Percentiles rank a stretch among this genome's conserved stretches.
phyloP scores from a whole-genome alignment of 2,113 vertebrate species.

The Hassar affinis region DNA sequence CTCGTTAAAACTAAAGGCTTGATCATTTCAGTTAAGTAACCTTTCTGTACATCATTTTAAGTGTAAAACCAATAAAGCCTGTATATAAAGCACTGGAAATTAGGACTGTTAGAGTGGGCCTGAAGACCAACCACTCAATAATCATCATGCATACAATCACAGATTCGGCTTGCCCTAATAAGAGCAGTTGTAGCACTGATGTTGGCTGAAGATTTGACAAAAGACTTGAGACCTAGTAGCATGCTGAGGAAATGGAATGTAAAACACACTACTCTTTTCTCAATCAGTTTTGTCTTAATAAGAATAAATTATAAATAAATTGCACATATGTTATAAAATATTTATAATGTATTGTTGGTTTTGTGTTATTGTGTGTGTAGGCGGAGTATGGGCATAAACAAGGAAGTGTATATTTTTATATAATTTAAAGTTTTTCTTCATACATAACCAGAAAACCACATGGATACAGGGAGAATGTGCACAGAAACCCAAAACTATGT shows the following conservation, averaged over 20 bases:
- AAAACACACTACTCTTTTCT: background rate
- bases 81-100: conserved; percentile 54
- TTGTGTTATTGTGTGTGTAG: background rate
- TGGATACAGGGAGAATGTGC: too few species aligned
- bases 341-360: background rate
- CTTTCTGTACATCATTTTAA: conserved; percentile 67
- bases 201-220: background rate
- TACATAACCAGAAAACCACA: background rate
- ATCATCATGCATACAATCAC: conserved; percentile 48
- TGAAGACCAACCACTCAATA: conserved; percentile 47
- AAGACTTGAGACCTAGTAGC: background rate
- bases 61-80: conserved; percentile 66
- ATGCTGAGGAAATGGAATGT: background rate
- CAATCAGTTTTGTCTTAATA: background rate
- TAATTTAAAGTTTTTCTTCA: background rate
- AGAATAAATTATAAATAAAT: conserved; percentile 61
- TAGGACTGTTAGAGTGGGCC: conserved; percentile 41
- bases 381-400: too few species aligned
- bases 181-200: background rate
- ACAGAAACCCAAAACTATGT: too few species aligned
- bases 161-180: conserved; percentile 26
- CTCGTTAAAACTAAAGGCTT: conserved; percentile 68
- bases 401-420: too few species aligned
- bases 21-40: conserved; percentile 63
- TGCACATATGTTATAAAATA: conserved; percentile 52